Conservation (phyloP, 2,113 vertebrate species). For the Agapornis roseicollis region DNA sequence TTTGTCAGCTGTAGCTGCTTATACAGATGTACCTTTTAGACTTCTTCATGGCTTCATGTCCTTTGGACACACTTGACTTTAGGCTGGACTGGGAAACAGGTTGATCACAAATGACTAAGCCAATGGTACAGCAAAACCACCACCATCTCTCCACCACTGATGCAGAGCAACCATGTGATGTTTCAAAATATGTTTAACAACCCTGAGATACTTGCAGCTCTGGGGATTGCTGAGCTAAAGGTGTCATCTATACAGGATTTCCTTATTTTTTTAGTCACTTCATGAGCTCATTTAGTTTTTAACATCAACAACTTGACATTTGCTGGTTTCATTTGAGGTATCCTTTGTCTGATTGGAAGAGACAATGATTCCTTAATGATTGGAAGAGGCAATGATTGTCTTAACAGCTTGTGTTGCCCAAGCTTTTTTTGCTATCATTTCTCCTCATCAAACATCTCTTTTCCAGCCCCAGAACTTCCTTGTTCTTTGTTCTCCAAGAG, state of each 20-base stretch:
- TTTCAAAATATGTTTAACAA: neutral
- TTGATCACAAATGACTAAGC: neutral
- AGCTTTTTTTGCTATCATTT: neutral
- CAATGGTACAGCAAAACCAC: neutral
- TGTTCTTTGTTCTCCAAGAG: neutral
- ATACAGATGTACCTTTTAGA: neutral
- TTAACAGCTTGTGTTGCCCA: neutral
- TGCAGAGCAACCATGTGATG: neutral
- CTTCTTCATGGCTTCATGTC: neutral
- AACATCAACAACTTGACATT: neutral
- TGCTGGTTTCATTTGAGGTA: neutral
- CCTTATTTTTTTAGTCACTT: neutral
- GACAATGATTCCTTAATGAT: neutral
- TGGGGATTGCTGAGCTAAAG: neutral
- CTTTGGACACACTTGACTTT: neutral
- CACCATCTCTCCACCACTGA: neutral
- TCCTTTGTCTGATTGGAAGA: neutral
- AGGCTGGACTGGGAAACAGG: neutral
- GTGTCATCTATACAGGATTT: neutral
- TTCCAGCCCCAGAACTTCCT: neutral
- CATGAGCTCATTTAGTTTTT: neutral
- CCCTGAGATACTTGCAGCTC: neutral
- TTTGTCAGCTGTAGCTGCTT: neutral
- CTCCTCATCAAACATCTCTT: neutral
- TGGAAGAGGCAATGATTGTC: neutral